phyloP scores from a whole-genome alignment of 2,888 invertebrate genomes.

The Noctua fimbriata region DNA sequence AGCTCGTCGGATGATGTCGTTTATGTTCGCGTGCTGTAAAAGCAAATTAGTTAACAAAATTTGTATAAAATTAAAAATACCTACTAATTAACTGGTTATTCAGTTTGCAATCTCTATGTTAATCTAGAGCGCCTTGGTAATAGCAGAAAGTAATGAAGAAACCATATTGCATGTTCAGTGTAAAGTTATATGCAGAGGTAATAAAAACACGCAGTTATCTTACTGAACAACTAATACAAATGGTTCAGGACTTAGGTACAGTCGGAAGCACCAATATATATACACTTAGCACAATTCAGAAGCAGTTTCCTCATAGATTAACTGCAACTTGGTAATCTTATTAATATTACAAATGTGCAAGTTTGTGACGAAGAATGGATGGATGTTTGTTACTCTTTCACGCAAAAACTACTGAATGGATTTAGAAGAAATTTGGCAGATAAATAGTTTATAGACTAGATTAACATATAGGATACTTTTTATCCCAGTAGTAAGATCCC shows the following conservation, averaged over 20 bases:
- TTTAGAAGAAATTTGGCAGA: too few relatives aligned
- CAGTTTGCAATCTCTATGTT: constrained; percentile 6
- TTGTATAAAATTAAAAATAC: constrained; percentile 21
- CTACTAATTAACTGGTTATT: constrained; percentile 27
- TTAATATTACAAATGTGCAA: too few relatives aligned
- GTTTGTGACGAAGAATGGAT: too few relatives aligned
- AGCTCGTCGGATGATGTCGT: too few relatives aligned
- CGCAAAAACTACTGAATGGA: too few relatives aligned
- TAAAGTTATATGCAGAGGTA: not conserved
- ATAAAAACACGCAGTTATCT: constrained; percentile 15
- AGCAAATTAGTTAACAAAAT: not conserved
- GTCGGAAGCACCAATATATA: not conserved
- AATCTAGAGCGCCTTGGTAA: constrained; percentile 21
- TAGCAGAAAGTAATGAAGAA: constrained; percentile 35
- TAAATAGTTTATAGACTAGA: too few relatives aligned
- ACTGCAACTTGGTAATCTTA: not conserved
- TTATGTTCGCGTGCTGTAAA: too few relatives aligned
- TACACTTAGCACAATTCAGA: not conserved
- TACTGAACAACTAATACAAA: not conserved
- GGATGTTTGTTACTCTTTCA: too few relatives aligned
- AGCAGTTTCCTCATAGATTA: not conserved
- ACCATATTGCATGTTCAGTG: constrained; percentile 12
- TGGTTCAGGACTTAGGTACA: not conserved
- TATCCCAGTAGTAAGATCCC: too few relatives aligned
- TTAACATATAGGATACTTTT: too few relatives aligned